These are phyloP conservation scores for Bombus affinis DNA, from an alignment of 1,140 invertebrate genomes.

Conservation along the genomic window DNA sequence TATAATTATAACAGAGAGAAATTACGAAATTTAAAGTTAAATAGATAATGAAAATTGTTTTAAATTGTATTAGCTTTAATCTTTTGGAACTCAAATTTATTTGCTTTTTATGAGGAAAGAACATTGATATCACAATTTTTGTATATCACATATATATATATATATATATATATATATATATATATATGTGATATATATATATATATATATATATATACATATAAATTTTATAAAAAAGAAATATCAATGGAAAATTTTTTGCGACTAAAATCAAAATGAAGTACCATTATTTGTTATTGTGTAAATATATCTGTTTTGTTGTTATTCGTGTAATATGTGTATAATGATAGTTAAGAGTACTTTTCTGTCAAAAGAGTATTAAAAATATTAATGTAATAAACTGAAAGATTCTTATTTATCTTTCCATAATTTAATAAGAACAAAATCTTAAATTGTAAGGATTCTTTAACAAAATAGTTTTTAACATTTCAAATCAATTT, in stretches of 20 bases:
- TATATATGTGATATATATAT: not conserved
- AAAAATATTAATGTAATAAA: constrained; percentile 23
- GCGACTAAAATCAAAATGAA: constrained; percentile 9
- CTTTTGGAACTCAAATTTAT: not conserved
- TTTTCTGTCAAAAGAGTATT: constrained; percentile 35
- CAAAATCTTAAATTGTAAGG: not conserved
- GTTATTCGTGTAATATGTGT: constrained; percentile 37
- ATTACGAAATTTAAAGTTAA: constrained; percentile 4
- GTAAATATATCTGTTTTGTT: constrained; percentile 46
- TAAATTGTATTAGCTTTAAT: constrained; percentile 10
- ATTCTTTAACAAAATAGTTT: not conserved
- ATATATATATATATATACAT: not conserved
- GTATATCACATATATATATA: not conserved
- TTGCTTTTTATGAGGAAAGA: not conserved
- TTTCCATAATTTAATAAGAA: not conserved
- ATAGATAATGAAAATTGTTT: constrained; percentile 7
- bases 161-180: constrained; percentile 1
- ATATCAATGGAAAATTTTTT: not conserved
- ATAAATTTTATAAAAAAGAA: constrained; percentile 26
- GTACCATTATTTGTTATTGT: constrained; percentile 38
- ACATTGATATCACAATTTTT: constrained; percentile 10
- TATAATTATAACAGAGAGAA: not conserved
- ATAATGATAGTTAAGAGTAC: constrained; percentile 40
- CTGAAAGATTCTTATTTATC: constrained; percentile 20
- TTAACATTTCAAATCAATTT: not conserved